phyloP scores from a whole-genome alignment of 2,113 vertebrate species.

The Cyphomyrus plagiostoma region DNA sequence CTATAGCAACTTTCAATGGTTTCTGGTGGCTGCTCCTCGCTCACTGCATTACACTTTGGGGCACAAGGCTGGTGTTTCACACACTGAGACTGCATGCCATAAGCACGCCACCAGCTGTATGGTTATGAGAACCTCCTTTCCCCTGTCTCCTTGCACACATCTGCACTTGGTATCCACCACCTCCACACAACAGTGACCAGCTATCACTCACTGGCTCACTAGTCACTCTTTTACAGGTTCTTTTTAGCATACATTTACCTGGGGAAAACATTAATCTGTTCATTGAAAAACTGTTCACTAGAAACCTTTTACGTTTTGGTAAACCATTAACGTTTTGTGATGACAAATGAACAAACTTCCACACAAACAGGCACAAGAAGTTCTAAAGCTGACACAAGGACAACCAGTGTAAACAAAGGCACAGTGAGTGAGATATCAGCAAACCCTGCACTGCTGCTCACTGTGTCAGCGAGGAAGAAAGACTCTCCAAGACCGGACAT shows the following conservation, averaged over 20 bases:
- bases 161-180: not conserved
- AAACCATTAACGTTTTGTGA: slow-evolving; percentile 10
- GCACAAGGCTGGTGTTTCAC: not conserved
- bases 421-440: not conserved
- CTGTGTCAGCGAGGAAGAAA: not conserved
- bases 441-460: not conserved
- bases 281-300: not conserved
- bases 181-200: not conserved
- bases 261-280: not conserved
- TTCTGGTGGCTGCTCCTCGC: not conserved
- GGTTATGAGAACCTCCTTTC: not conserved
- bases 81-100: not conserved
- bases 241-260: not conserved
- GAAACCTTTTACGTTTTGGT: not conserved
- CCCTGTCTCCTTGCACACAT: not conserved
- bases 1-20: not conserved
- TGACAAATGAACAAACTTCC: not conserved
- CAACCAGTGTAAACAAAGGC: not conserved
- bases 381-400: not conserved
- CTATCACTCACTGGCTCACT: not conserved
- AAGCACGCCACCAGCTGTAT: not conserved
- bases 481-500: not conserved
- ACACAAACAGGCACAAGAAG: not conserved
- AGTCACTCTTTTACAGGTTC: not conserved
- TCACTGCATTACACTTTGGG: not conserved